Conservation (phyloP, 2,797 vertebrate genomes). For the Anisognathus igniventris region DNA sequence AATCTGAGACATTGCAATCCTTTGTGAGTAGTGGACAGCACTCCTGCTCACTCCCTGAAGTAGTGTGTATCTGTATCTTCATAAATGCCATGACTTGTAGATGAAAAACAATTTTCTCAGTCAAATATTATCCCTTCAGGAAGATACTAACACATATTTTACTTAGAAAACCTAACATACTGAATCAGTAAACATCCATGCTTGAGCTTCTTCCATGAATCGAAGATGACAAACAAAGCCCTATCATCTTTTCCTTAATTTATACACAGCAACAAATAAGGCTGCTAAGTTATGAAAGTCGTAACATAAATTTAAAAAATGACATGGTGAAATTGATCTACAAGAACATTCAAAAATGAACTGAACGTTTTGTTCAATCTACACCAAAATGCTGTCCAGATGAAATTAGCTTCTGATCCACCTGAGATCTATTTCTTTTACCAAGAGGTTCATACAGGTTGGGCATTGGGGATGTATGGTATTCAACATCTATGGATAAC, state of each 20-base stretch:
- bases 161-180: not conserved
- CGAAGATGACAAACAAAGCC: not conserved
- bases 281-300: not conserved
- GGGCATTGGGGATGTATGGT: not conserved
- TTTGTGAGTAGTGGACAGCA: not conserved
- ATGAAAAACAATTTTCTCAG: not conserved
- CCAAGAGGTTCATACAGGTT: not conserved
- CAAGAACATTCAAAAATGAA: not conserved
- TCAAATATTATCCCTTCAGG: not conserved
- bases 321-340: not conserved
- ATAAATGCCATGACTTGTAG: rapidly evolving
- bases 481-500: not conserved
- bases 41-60: not conserved
- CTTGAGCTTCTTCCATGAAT: not conserved
- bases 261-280: not conserved
- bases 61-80: rapidly evolving
- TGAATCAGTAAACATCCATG: not conserved
- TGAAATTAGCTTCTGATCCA: not conserved
- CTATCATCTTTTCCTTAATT: not conserved
- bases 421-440: not conserved
- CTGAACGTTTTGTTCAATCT: not conserved
- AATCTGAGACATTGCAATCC: not conserved
- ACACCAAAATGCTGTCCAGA: not conserved
- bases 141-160: not conserved
- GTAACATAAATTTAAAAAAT: not conserved